Percentiles rank a stretch among this genome's conserved stretches.
phyloP scores from a whole-genome alignment of 1,140 invertebrate species.

The Aricia agestis region DNA sequence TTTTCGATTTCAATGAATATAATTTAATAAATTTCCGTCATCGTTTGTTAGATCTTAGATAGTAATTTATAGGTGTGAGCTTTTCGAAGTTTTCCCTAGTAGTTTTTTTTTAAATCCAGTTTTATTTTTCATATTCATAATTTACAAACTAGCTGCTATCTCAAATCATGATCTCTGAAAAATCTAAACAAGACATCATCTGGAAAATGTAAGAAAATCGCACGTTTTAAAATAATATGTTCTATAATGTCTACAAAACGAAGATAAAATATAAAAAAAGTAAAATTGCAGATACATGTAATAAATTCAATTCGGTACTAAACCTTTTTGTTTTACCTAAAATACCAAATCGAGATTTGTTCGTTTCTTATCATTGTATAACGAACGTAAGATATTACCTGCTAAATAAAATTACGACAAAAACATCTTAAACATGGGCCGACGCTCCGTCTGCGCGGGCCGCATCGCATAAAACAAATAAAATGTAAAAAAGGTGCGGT shows the following conservation, averaged over 20 bases:
- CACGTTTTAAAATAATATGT: too few relatives aligned
- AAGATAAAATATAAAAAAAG: too few relatives aligned
- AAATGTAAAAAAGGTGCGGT: conserved; percentile 71
- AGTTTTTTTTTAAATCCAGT: too few relatives aligned
- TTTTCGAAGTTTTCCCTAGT: too few relatives aligned
- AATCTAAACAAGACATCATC: too few relatives aligned
- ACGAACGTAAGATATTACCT: conserved; percentile 52
- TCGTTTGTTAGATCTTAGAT: not conserved
- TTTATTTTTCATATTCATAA: too few relatives aligned
- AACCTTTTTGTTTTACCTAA: not conserved
- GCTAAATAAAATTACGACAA: conserved; percentile 68
- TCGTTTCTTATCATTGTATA: conserved; percentile 38
- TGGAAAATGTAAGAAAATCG: too few relatives aligned
- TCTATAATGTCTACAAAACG: too few relatives aligned
- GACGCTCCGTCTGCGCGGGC: conserved; percentile 57
- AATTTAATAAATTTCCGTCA: too few relatives aligned
- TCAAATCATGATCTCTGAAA: too few relatives aligned
- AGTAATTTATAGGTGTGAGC: not conserved
- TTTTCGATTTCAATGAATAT: not conserved
- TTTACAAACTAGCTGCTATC: too few relatives aligned
- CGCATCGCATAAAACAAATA: conserved; percentile 62
- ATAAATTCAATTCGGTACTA: not conserved
- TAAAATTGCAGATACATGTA: too few relatives aligned
- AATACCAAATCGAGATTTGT: conserved; percentile 24
- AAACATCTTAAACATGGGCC: conserved; percentile 65